These are phyloP conservation scores for Timema cristinae DNA, from an alignment of 2,888 invertebrate genomes.

Conservation along the genomic window DNA sequence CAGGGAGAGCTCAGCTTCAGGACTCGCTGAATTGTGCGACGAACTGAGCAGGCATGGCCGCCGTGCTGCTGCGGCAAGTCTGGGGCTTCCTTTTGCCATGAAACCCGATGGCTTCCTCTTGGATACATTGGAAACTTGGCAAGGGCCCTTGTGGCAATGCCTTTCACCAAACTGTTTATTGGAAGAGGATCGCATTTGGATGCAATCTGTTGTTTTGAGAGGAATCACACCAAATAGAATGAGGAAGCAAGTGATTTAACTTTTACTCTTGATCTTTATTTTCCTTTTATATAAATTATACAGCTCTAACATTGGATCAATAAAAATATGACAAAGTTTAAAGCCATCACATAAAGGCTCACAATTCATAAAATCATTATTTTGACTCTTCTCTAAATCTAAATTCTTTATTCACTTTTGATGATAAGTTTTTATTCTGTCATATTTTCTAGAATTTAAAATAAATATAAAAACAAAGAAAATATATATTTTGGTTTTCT, in stretches of 20 bases:
- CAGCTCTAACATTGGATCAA: neutral
- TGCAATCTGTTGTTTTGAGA: slow-evolving; percentile 69
- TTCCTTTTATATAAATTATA: too few relatives aligned
- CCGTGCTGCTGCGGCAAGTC: slow-evolving; percentile 67
- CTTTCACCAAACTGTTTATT: slow-evolving; percentile 66
- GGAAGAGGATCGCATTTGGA: slow-evolving; percentile 49
- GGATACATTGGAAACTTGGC: slow-evolving; percentile 66
- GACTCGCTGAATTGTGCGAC: slow-evolving; percentile 23
- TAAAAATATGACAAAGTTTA: neutral
- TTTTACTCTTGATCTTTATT: too few relatives aligned
- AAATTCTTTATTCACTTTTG: too few relatives aligned
- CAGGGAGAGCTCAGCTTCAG: slow-evolving; percentile 24
- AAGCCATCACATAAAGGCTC: neutral
- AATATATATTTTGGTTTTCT: too few relatives aligned
- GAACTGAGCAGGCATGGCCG: slow-evolving; percentile 66
- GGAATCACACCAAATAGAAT: slow-evolving; percentile 69
- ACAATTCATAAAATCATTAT: too few relatives aligned
- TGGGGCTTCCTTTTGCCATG: slow-evolving; percentile 70
- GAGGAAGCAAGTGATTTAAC: slow-evolving; percentile 45
- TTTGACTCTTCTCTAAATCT: too few relatives aligned
- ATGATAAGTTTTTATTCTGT: too few relatives aligned
- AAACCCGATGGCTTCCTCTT: slow-evolving; percentile 64
- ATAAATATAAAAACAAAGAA: too few relatives aligned
- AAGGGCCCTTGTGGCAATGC: slow-evolving; percentile 60
- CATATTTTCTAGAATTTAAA: too few relatives aligned